These are phyloP conservation scores for Malurus cyaneus DNA, from an alignment of 2,113 vertebrate species.

Conservation along the genomic window DNA sequence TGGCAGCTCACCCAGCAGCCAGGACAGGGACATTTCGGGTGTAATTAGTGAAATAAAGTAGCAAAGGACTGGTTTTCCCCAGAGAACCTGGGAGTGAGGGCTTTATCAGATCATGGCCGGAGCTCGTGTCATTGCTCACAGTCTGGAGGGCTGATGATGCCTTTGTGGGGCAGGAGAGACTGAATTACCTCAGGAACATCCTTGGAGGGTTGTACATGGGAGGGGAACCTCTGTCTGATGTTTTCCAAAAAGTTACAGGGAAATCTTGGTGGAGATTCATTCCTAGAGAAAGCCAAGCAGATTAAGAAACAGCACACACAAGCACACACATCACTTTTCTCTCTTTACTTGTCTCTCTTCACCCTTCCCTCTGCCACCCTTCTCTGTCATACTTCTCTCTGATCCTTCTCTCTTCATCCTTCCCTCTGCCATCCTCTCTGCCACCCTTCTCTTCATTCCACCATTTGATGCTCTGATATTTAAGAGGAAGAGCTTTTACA, in stretches of 20 bases:
- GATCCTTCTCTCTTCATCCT: neutral
- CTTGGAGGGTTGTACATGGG: neutral
- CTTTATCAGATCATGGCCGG: neutral
- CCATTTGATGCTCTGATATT: neutral
- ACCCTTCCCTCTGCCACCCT: neutral
- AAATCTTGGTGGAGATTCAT: neutral
- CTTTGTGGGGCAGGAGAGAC: neutral
- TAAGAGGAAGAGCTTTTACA: neutral
- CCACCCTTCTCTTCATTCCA: neutral
- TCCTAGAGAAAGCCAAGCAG: neutral
- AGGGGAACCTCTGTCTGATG: neutral
- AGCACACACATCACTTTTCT: fast-evolving
- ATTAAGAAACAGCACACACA: neutral
- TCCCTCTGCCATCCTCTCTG: too few species aligned
- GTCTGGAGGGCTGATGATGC: neutral
- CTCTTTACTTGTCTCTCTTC: neutral
- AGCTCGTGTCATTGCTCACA: neutral
- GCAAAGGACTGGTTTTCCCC: neutral
- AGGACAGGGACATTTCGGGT: neutral
- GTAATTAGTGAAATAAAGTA: slow-evolving; percentile 35
- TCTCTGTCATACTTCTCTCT: neutral
- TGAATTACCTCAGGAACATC: neutral
- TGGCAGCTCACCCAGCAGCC: neutral
- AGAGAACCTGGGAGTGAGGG: neutral
- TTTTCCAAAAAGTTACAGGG: neutral